Percentiles rank a stretch among this genome's conserved stretches.
phyloP scores from a whole-genome alignment of 2,113 vertebrate species.

The Puma concolor region DNA sequence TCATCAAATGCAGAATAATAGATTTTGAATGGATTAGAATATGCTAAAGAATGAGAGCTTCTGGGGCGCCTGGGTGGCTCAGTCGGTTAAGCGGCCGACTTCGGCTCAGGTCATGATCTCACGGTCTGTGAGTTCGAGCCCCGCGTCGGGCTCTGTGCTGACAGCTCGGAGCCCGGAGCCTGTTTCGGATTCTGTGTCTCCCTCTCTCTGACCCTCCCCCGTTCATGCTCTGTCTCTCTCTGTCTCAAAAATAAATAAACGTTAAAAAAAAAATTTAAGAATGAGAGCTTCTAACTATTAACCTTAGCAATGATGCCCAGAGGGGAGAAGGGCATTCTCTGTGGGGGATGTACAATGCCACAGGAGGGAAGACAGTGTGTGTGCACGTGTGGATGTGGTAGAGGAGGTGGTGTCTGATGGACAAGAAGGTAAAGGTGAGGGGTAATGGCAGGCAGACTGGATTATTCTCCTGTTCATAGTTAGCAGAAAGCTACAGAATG shows the following conservation, averaged over 20 bases:
- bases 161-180: too few species aligned
- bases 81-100: too few species aligned
- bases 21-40: not conserved
- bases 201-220: too few species aligned
- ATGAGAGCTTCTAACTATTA: constrained; percentile 32
- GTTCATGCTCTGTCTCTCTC: too few species aligned
- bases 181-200: too few species aligned
- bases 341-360: not conserved
- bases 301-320: not conserved
- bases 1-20: not conserved
- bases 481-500: not conserved
- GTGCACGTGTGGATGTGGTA: accelerated
- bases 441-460: not conserved
- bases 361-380: not conserved
- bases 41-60: constrained; percentile 28
- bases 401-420: not conserved
- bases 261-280: not conserved
- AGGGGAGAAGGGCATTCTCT: not conserved
- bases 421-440: not conserved
- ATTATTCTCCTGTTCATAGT: not conserved
- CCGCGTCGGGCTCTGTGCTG: too few species aligned
- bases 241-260: too few species aligned
- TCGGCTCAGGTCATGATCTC: too few species aligned
- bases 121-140: too few species aligned
- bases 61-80: not conserved